A percentile compares a stretch with the other conserved stretches of the same genome.
Evolutionary conservation across 2,888 invertebrate genomes (phyloP).

Genomic region (Erebia epiphron): DNA sequence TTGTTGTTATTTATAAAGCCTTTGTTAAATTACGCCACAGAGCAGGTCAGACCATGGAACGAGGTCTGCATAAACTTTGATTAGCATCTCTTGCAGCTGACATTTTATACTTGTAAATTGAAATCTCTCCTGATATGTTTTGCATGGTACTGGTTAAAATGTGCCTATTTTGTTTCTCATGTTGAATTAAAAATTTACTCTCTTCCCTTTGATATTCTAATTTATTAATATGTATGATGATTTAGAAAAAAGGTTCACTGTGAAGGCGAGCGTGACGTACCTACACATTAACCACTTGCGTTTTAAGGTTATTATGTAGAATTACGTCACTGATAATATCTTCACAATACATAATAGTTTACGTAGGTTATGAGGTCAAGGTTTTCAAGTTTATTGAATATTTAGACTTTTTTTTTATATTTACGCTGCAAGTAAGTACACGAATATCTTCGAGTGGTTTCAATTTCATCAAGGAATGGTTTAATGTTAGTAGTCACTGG

Average conservation of each 20-base stretch:
- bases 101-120: slow-evolving; percentile 22
- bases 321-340: slow-evolving; percentile 4
- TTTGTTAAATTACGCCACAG: slow-evolving; percentile 23
- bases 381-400: slow-evolving; percentile 26
- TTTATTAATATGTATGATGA: not conserved
- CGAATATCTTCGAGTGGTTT: no score
- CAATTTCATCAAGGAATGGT: no score
- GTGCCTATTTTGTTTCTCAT: not conserved
- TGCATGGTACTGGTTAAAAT: not conserved
- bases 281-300: not conserved
- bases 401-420: not conserved
- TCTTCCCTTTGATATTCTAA: not conserved
- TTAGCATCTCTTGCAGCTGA: slow-evolving; percentile 24
- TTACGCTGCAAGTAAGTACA: not conserved
- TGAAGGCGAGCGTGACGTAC: not conserved
- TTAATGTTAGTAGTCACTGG: no score
- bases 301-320: not conserved
- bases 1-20: slow-evolving; percentile 20
- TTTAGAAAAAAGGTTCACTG: not conserved
- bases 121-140: not conserved
- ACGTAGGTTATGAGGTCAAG: slow-evolving; percentile 33
- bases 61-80: slow-evolving; percentile 21
- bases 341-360: slow-evolving; percentile 19
- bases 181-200: not conserved
- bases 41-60: slow-evolving; percentile 6